Percentiles rank a stretch among this genome's conserved stretches.
Evolutionary conservation across 2,113 vertebrate genomes (phyloP).

Genomic region (Nibea coibor): DNA sequence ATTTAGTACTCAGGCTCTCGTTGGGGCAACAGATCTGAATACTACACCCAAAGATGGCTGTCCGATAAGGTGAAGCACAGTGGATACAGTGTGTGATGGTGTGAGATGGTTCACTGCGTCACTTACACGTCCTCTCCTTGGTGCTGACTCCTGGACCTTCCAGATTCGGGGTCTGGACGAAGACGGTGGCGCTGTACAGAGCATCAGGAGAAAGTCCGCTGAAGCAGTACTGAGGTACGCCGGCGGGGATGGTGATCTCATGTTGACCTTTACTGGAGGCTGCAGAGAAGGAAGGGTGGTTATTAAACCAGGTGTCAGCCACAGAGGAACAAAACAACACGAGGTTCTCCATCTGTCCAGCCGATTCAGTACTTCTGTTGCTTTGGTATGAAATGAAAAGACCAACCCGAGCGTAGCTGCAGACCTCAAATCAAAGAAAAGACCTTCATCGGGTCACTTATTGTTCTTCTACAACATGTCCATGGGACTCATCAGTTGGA

Average conservation of each 20-base stretch:
- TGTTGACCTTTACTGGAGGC: slow-evolving; percentile 87
- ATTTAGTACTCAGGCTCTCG: no score
- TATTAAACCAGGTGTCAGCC: not conserved
- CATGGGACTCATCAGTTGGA: not conserved
- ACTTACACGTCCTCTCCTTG: slow-evolving; percentile 89
- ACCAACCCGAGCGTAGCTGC: not conserved
- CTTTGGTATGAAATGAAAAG: not conserved
- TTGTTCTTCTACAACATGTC: not conserved
- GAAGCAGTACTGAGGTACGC: slow-evolving; percentile 93
- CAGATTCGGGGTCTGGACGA: slow-evolving; percentile 95
- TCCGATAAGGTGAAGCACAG: no score
- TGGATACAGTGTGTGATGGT: no score
- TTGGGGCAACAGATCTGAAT: no score
- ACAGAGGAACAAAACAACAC: no score
- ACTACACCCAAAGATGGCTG: no score
- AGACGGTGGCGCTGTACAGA: slow-evolving; percentile 89
- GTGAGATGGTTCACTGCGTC: not conserved
- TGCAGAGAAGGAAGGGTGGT: slow-evolving; percentile 34
- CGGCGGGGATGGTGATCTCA: slow-evolving; percentile 94
- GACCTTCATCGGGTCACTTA: not conserved
- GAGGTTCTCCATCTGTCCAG: no score
- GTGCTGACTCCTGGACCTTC: slow-evolving; percentile 92
- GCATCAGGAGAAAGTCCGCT: slow-evolving; percentile 91
- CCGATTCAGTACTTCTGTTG: not conserved
- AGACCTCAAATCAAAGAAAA: not conserved